Conservation (phyloP, 1,140 invertebrate genomes). For the Berghia stephanieae region DNA sequence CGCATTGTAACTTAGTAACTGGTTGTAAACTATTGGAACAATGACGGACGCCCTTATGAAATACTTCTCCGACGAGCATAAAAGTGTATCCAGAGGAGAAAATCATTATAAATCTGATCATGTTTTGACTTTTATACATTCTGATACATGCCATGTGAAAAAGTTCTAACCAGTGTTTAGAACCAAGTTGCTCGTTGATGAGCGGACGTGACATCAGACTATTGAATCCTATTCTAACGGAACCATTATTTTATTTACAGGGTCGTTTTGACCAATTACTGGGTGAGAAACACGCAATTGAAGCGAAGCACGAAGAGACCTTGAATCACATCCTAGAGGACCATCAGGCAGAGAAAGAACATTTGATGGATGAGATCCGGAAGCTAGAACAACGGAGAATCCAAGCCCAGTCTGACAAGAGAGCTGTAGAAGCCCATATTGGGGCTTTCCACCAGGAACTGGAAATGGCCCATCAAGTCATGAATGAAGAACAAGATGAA, state of each 20-base stretch:
- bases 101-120: too few species aligned
- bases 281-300: constrained; percentile 13
- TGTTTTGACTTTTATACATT: too few species aligned
- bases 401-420: not conserved
- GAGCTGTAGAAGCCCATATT: not conserved
- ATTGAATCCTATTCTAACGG: too few species aligned
- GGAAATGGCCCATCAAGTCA: not conserved
- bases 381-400: not conserved
- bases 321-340: not conserved
- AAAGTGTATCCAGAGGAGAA: too few species aligned
- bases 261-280: constrained; percentile 9
- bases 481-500: not conserved
- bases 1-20: too few species aligned
- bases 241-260: not conserved
- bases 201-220: too few species aligned
- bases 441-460: constrained; percentile 5
- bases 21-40: too few species aligned
- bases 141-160: too few species aligned
- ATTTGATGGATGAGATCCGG: not conserved
- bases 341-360: not conserved
- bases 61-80: too few species aligned
- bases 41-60: too few species aligned
- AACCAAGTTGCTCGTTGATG: too few species aligned
- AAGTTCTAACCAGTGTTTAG: too few species aligned
- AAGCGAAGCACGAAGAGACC: not conserved